phyloP scores from a whole-genome alignment of 2,113 vertebrate genomes.

The Perca flavescens region DNA sequence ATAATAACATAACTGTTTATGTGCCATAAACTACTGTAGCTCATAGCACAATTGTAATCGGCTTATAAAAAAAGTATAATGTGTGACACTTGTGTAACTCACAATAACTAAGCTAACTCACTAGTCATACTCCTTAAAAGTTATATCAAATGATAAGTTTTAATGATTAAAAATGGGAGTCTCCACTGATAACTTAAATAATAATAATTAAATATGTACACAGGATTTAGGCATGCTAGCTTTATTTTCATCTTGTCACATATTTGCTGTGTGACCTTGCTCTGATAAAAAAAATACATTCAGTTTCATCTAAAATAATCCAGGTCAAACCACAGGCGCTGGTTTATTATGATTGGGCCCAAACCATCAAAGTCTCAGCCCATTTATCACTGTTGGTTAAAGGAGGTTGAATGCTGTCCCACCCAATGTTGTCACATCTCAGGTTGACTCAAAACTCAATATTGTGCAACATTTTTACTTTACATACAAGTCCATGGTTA shows the following conservation, averaged over 20 bases:
- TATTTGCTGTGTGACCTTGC: background rate
- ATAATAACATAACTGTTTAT: no score
- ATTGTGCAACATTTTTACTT: slow-evolving; percentile 31
- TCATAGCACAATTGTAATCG: no score
- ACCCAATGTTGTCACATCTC: slow-evolving; percentile 12
- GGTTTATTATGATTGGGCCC: background rate
- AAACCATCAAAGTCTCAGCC: slow-evolving; percentile 15
- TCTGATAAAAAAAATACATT: slow-evolving; percentile 8
- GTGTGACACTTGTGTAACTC: no score
- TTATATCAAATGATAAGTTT: no score
- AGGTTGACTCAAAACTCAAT: slow-evolving; percentile 28
- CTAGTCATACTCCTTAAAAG: no score
- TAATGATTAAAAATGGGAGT: no score
- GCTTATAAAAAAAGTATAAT: no score
- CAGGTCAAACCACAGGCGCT: slow-evolving; percentile 19
- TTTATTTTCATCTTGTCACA: slow-evolving; percentile 2
- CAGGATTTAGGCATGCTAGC: no score
- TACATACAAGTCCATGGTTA: background rate
- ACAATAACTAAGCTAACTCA: no score
- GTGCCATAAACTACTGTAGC: no score
- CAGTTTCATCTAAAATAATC: background rate
- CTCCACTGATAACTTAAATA: no score
- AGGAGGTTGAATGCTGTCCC: slow-evolving; percentile 29
- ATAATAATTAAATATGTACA: no score
- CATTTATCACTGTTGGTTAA: slow-evolving; percentile 52